phyloP scores from a whole-genome alignment of 2,797 vertebrate species.

The Jordanella pulchra region DNA sequence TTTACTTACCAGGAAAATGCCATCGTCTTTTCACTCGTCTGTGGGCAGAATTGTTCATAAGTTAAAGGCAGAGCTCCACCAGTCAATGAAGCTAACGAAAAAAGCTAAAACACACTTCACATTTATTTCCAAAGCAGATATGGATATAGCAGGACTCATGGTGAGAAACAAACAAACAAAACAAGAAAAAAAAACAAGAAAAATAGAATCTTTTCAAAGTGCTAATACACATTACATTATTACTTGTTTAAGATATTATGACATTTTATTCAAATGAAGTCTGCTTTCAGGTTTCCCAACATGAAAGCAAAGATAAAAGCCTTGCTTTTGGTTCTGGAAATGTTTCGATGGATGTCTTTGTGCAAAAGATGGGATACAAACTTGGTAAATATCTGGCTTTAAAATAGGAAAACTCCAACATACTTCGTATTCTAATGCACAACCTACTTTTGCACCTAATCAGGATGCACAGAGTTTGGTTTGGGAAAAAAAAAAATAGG shows the following conservation, averaged over 20 bases:
- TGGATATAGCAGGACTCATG: constrained; percentile 58
- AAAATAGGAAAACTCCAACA: neutral
- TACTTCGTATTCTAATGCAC: neutral
- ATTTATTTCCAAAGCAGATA: constrained; percentile 67
- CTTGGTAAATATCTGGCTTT: constrained; percentile 56
- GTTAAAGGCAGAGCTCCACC: constrained; percentile 67
- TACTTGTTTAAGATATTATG: neutral
- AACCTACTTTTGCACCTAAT: neutral
- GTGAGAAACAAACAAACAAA: constrained; percentile 47
- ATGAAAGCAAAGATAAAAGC: constrained; percentile 48
- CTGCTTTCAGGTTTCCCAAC: constrained; percentile 61
- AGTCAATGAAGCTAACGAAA: constrained; percentile 57
- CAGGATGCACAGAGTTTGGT: neutral
- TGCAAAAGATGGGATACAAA: constrained; percentile 56
- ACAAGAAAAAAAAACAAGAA: no score
- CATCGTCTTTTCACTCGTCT: constrained; percentile 65
- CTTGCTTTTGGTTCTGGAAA: constrained; percentile 59
- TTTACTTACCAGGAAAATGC: constrained; percentile 59
- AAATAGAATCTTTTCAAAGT: neutral
- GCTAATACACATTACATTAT: rapidly evolving
- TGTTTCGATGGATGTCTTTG: constrained; percentile 57
- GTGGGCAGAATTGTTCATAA: constrained; percentile 66
- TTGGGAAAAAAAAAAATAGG: no score
- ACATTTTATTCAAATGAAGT: rapidly evolving
- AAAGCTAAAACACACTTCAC: constrained; percentile 59